A percentile compares a stretch with the other conserved stretches of the same genome.
Evolutionary conservation across 2,888 invertebrate species (phyloP).

Genomic region (Lepidochitona cinerea): DNA sequence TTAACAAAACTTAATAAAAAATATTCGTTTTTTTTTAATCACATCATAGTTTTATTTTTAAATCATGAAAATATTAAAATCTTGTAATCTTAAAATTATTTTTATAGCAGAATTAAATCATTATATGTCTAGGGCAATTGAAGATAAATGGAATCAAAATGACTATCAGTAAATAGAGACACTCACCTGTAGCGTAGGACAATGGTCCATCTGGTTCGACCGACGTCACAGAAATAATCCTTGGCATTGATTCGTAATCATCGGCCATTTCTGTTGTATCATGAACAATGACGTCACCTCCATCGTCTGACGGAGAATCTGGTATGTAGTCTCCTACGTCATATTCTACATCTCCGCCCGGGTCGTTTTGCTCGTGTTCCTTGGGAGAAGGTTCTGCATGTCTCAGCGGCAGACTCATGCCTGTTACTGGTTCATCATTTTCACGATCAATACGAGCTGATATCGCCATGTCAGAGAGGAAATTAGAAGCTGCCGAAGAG

Average conservation of each 20-base stretch:
- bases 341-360: background rate
- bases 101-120: too few species aligned
- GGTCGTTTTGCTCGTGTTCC: background rate
- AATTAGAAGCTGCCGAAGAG: background rate
- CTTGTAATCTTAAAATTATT: too few species aligned
- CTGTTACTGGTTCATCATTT: background rate
- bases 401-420: background rate
- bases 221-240: background rate
- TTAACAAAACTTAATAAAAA: too few species aligned
- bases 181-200: too few species aligned
- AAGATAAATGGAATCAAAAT: too few species aligned
- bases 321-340: background rate
- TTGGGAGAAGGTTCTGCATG: background rate
- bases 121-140: too few species aligned
- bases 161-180: too few species aligned
- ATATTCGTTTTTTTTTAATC: too few species aligned
- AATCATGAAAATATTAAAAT: too few species aligned
- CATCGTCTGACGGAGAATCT: background rate
- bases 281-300: background rate
- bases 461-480: background rate
- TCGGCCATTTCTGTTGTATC: background rate
- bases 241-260: background rate
- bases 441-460: background rate
- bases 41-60: too few species aligned
- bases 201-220: background rate